These are phyloP conservation scores for Gallinago undulata DNA, from an alignment of 2,113 vertebrate genomes.

Conservation along the genomic window DNA sequence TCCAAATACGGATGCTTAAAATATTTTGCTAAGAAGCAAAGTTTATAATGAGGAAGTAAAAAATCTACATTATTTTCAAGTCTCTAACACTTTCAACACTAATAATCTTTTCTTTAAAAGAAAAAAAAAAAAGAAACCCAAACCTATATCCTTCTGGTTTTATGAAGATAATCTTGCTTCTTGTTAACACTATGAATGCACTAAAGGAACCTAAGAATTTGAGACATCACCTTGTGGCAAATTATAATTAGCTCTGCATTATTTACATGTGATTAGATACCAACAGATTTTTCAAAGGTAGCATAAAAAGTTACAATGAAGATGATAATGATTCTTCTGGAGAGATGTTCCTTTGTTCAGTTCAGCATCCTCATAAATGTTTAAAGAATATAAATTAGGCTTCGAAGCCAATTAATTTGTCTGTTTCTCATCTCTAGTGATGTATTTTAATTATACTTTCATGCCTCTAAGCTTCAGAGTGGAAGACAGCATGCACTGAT, in stretches of 20 bases:
- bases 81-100: not conserved
- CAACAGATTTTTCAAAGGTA: conserved; percentile 51
- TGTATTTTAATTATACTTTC: conserved; percentile 58
- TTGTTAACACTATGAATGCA: not conserved
- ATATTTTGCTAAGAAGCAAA: not conserved
- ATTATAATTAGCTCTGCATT: conserved; percentile 56
- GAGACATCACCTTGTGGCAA: conserved; percentile 14
- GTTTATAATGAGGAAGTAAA: not conserved
- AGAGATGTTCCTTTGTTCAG: conserved; percentile 43
- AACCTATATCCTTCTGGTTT: not conserved
- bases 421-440: conserved; percentile 56
- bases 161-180: not conserved
- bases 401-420: conserved; percentile 63
- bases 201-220: not conserved
- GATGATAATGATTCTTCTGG: conserved; percentile 47
- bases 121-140: not conserved
- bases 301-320: conserved; percentile 42
- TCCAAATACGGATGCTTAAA: not conserved
- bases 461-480: not conserved
- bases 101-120: not conserved
- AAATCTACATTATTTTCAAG: not conserved
- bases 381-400: conserved; percentile 67
- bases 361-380: conserved; percentile 59
- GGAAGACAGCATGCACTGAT: not conserved
- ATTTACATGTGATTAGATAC: conserved; percentile 53